Base-by-base conservation (phyloP, 2,797 vertebrate species). In the Malurus splendens region DNA sequence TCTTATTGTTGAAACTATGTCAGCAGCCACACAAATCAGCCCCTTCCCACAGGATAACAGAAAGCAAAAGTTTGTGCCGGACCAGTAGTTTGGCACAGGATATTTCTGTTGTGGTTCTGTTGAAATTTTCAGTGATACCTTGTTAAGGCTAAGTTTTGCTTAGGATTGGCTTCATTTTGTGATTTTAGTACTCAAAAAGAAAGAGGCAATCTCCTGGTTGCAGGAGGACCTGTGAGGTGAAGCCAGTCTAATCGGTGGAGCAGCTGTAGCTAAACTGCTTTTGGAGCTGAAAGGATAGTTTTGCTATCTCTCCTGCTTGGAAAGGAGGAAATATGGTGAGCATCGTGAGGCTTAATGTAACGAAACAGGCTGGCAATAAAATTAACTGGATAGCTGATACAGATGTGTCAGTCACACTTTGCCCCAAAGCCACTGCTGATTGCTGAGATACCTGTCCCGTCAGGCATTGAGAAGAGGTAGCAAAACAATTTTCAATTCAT, bases 401-500 rank as follows among this genome's bases (percentile, higher is more conserved):
- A 90, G 87, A 86, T 84, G 86, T 75, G 88, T 88, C 92, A 89
- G 82, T 91, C 93, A 75, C 84, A 76, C 60, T 92, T 83, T 87
- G 84, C 82, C 87, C 88, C 92, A 95, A 89, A 94, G 87, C 89
- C 76, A 80, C 59, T 86, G 74, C 79, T 89, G 92, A 93, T 92
- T 75, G 92, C 85, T 28, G 75, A 88, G 91, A 92, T 90, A 90
- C 82, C 90, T 88, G 78, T 74, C 86, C 84, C 12, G 0, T 82
- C 89, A 85, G 82, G 85, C 79, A 81, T 32, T 81, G 71, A 81
- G 92, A 83, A 90, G 90, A 83, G 66, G 93, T 67, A 87, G 85
- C 86, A 87, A 91, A 94, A 94, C 86, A 87, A 84, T 89, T 94
- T 94, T 90, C 89, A 74, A 66, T 94, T 93, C 80, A 33, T 84